Evolutionary conservation across 2,113 vertebrate species (phyloP).

Genomic region (Otis tarda): DNA sequence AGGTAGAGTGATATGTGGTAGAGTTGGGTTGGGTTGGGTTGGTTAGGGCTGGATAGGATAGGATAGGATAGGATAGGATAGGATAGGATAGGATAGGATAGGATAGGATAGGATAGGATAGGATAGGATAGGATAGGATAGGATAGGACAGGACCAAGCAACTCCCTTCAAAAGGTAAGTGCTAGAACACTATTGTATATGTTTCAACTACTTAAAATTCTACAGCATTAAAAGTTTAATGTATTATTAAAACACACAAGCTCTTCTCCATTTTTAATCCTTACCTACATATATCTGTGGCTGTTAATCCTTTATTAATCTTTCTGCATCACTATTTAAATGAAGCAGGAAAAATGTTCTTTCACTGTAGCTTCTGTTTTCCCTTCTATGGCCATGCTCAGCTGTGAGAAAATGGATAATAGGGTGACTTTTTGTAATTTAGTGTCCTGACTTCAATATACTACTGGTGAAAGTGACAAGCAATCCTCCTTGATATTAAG

Average conservation of each 20-base stretch:
- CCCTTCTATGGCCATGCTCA: not conserved
- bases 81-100: not conserved
- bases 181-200: not conserved
- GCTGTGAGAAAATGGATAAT: not conserved
- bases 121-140: not conserved
- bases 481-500: not conserved
- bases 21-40: not conserved
- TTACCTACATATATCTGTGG: not conserved
- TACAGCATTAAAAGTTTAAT: not conserved
- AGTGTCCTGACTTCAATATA: not conserved
- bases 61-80: not conserved
- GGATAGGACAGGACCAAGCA: not conserved
- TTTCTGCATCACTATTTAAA: not conserved
- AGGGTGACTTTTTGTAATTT: not conserved
- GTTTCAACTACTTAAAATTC: not conserved
- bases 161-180: not conserved
- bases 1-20: not conserved
- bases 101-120: not conserved
- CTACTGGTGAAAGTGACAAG: not conserved
- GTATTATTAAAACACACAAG: not conserved
- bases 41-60: not conserved
- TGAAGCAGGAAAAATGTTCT: not conserved
- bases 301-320: not conserved
- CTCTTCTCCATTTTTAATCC: not conserved
- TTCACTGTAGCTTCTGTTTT: not conserved